A percentile compares a stretch with the other conserved stretches of the same genome.
These are phyloP conservation scores for Dendrolimus punctatus DNA, from an alignment of 1,140 invertebrate species.

Conservation along the genomic window DNA sequence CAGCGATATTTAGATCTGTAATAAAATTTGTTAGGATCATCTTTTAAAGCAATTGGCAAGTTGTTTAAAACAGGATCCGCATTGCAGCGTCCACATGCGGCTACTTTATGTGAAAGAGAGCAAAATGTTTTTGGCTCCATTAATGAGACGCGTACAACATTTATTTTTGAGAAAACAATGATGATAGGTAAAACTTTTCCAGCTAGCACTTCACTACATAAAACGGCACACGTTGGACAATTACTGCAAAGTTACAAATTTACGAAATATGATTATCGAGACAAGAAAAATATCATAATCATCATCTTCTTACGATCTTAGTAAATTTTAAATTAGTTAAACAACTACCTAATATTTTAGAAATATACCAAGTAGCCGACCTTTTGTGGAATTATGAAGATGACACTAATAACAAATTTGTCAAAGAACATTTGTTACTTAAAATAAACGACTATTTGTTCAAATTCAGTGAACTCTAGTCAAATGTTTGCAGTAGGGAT, in stretches of 20 bases:
- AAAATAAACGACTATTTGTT: too few species aligned
- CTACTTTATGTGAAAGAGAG: too few species aligned
- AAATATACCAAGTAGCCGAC: slow-evolving; percentile 28
- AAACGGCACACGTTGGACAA: slow-evolving; percentile 75
- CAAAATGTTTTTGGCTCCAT: background rate
- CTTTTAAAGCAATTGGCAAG: background rate
- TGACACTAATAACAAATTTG: slow-evolving; percentile 24
- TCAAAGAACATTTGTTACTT: background rate
- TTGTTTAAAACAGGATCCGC: background rate
- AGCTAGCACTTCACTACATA: slow-evolving; percentile 79
- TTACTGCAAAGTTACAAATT: slow-evolving; percentile 43
- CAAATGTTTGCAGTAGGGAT: too few species aligned
- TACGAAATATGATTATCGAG: slow-evolving; percentile 68
- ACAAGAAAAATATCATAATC: slow-evolving; percentile 44
- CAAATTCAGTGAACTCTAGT: too few species aligned
- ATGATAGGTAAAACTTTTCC: slow-evolving; percentile 73
- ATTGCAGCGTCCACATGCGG: too few species aligned
- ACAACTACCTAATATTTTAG: slow-evolving; percentile 38
- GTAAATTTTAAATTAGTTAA: slow-evolving; percentile 47
- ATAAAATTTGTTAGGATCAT: background rate
- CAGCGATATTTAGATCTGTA: background rate
- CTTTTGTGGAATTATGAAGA: slow-evolving; percentile 54
- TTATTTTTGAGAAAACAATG: slow-evolving; percentile 13
- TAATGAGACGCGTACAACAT: slow-evolving; percentile 1
- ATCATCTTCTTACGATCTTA: slow-evolving; percentile 69